Evolutionary conservation across 2,888 invertebrate species (phyloP), one percentile per base, ranked within the genome.

Genomic region (Nemotelus nigrinus): DNA sequence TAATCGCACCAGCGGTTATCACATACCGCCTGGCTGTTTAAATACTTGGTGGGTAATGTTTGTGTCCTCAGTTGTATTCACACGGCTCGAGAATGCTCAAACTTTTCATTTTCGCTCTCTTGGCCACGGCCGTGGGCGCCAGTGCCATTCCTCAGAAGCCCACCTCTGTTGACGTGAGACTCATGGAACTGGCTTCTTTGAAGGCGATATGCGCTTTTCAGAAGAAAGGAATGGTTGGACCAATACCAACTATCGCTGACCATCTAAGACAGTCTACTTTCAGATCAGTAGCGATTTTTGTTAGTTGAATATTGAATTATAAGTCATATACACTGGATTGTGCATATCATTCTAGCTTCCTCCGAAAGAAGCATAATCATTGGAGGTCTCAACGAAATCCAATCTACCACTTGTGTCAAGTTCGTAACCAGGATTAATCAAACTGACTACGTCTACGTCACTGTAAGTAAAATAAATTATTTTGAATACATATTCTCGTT

Each of bases 221-320:
- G 67, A 67, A 2, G 39, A 2, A 2, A n/a, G 41, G 25, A 93
- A 92, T 82, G 93, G 92, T 0, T 81, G 92, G 1, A 87, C 87
- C 10, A 88, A 89, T 0, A 87, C 89, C 53, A 83, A 88, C 0
- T 85, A 88, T 3, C 87, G 90, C 6, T 94, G 93, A 94, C 89
- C 90, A 0, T 87, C 90, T 39, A 92, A 91, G 5, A 88, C 90
- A 8, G 89, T 94, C 2, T 92, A 93, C 8, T 94, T 93, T 82
- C 86, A 88, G 80, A 90, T 94, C 70, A 89, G 89, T 41, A 89
- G 90, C 10, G 83, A 85, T 63, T 93, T 90, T 83, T 72, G 75
- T 77, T 64, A 71, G 7, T 47, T 6, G 3, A 41, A 25, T 8
- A 6, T 25, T 25, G 25, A 25, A 1, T 1, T 25, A 25, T 25